These are phyloP conservation scores for Cathartes aura DNA, from an alignment of 2,113 vertebrate species.

Conservation along the genomic window DNA sequence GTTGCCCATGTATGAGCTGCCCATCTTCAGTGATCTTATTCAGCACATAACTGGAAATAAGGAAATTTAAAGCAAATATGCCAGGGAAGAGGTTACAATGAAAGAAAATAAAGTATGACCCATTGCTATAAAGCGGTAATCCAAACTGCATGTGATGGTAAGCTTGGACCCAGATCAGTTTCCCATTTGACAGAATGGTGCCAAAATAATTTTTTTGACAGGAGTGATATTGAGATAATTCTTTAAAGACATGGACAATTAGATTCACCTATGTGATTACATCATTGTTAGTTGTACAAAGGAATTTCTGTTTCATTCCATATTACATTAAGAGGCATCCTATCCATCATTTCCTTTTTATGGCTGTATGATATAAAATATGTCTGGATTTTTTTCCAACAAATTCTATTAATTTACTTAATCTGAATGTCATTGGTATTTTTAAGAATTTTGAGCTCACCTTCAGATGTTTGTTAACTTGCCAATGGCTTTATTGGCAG, in stretches of 20 bases:
- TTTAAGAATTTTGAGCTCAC: neutral
- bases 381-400: neutral
- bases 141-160: neutral
- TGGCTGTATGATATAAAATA: neutral
- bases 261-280: neutral
- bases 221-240: neutral
- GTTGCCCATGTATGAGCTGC: neutral
- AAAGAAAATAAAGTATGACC: neutral
- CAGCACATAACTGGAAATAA: neutral
- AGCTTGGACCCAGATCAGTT: neutral
- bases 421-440: neutral
- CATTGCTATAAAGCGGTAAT: neutral
- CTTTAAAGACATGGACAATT: neutral
- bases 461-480: slow-evolving; percentile 25
- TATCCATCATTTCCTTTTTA: neutral
- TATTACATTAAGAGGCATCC: neutral
- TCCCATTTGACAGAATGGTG: neutral
- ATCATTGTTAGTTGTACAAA: neutral
- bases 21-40: neutral
- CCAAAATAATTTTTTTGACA: neutral
- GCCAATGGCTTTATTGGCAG: neutral
- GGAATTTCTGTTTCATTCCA: neutral
- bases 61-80: neutral
- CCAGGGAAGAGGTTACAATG: neutral
- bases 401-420: neutral